Conservation (phyloP, 2,888 invertebrate species). For the Xylocampa areola region DNA sequence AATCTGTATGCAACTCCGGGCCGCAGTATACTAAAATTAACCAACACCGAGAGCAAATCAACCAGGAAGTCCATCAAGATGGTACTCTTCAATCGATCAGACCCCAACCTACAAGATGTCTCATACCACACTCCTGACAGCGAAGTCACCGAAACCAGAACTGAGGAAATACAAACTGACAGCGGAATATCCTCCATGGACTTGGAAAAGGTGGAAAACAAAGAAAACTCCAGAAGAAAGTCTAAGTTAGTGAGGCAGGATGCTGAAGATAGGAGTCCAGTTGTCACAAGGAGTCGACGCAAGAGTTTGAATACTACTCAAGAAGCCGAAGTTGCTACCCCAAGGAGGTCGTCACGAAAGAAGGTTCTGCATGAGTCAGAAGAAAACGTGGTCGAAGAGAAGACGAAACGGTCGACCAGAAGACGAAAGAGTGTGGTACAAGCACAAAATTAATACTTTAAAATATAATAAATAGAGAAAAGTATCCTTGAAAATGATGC, state of each 20-base stretch:
- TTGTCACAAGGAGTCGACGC: constrained; percentile 72
- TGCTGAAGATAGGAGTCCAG: constrained; percentile 67
- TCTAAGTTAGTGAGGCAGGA: constrained; percentile 68
- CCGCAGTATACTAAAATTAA: constrained; percentile 79
- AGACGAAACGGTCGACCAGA: constrained; percentile 60
- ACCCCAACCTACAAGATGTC: constrained; percentile 50
- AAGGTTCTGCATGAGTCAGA: constrained; percentile 62
- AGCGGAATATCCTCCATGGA: constrained; percentile 62
- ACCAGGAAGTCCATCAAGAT: constrained; percentile 77
- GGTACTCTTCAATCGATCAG: constrained; percentile 74
- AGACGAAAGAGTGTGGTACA: constrained; percentile 54
- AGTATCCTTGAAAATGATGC: constrained; percentile 1
- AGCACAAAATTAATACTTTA: constrained; percentile 13
- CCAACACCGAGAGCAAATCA: constrained; percentile 68
- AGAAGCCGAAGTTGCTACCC: constrained; percentile 36
- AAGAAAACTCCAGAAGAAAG: constrained; percentile 66
- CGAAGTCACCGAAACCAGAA: constrained; percentile 18
- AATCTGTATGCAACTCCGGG: constrained; percentile 77
- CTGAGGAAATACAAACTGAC: constrained; percentile 35
- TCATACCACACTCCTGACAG: constrained; percentile 38
- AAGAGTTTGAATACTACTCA: constrained; percentile 65
- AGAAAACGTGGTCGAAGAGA: constrained; percentile 54
- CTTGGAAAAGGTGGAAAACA: constrained; percentile 62
- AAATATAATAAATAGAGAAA: background rate
- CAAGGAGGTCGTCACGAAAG: constrained; percentile 58